Evolutionary conservation across 2,888 invertebrate species (phyloP), one percentile per base, ranked within the genome.

Genomic region (Neoitamus cyanurus): DNA sequence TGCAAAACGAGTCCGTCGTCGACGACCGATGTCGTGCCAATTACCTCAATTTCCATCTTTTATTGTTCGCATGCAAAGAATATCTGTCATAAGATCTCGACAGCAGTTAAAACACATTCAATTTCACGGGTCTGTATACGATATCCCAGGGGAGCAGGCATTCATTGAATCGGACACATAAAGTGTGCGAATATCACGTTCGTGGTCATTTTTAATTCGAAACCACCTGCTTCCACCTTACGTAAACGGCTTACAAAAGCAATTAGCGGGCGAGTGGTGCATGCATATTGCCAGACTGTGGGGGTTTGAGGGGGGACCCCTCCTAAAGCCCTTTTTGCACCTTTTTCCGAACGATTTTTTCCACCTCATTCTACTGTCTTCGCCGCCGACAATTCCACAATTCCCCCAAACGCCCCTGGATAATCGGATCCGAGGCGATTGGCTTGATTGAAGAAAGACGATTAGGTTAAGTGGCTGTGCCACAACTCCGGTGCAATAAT

Each of bases 401-500:
- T 2, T 25, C 58, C 58, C 20, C 25, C 58, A 20, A 25, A 25
- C 6, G 58, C n/a, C 20, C 3, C 5, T 25, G 1, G 9, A 58
- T 48, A 78, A 58, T 78, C 78, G 31, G 78, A 48, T 78, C 15
- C 7, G 58, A 78, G 48, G 58, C 28, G 78, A 48, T 58, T 78
- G 58, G 31, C 13, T 48, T 48, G 48, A 78, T 78, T 48, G 58
- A 78, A 58, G 48, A 58, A 78, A 48, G 58, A 34, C 78, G 78
- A 78, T 78, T 78, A 78, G 58, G 9, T 77, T 78, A 78, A 78
- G 42, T 78, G 78, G 77, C 15, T 30, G 78, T 30, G 28, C 78
- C 48, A 31, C 48, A 6, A 31, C 48, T n/a, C 15, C 34, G 30
- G 25, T 75, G 75, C 75, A 75, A 75, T 75, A 58, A 58, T 9